phyloP scores from a whole-genome alignment of 2,113 vertebrate species.

The Protobothrops flavoviridis region DNA sequence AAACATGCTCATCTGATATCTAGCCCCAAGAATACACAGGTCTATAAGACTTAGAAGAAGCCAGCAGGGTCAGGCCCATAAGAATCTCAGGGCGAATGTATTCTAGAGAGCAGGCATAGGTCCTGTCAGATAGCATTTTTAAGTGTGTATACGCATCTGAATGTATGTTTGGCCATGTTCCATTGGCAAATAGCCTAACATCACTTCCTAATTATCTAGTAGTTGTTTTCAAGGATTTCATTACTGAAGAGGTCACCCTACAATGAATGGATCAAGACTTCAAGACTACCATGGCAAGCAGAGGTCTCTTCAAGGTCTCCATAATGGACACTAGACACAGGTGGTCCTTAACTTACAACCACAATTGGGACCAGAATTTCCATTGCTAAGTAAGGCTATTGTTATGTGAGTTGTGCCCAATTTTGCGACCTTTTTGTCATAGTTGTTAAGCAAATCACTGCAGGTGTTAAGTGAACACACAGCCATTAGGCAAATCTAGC shows the following conservation, averaged over 20 bases:
- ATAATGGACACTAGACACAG: not conserved
- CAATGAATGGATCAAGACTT: not conserved
- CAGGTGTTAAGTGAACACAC: not conserved
- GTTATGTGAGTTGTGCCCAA: not conserved
- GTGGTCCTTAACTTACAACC: not conserved
- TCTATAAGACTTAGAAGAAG: not conserved
- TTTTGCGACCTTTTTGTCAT: not conserved
- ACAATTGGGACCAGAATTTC: not conserved
- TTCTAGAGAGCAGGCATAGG: not conserved
- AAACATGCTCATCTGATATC: not conserved
- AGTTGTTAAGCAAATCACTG: not conserved
- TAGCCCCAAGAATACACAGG: not conserved
- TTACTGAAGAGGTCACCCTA: not conserved
- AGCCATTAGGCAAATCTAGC: not conserved
- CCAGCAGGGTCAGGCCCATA: not conserved
- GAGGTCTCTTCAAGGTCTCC: not conserved
- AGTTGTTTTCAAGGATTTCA: not conserved
- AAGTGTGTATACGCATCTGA: not conserved
- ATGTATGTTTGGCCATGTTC: not conserved
- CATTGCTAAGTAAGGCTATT: not conserved
- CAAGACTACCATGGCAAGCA: not conserved
- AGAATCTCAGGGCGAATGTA: not conserved
- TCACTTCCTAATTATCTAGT: not conserved
- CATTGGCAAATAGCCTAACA: not conserved
- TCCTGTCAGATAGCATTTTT: not conserved